Evolutionary conservation across 2,888 invertebrate genomes (phyloP).

Genomic region (Machimus rusticus): DNA sequence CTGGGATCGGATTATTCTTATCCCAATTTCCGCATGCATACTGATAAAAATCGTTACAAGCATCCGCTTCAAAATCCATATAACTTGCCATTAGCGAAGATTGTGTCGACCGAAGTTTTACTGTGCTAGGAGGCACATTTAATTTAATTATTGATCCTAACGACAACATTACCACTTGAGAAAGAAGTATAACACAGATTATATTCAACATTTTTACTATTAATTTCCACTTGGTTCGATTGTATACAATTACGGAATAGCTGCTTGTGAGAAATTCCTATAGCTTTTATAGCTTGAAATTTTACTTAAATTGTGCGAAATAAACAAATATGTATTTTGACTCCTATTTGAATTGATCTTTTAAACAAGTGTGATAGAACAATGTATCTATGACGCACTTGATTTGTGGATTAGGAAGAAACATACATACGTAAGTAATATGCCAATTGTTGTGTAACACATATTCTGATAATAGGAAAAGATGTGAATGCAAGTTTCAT

Average conservation of each 20-base stretch:
- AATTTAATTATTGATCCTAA: not conserved
- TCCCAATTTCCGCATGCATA: conserved; percentile 1
- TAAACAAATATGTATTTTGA: not conserved
- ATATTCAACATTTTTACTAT: not conserved
- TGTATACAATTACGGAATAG: not conserved
- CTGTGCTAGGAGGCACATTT: not conserved
- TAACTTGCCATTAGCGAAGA: not conserved
- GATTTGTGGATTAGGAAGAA: not conserved
- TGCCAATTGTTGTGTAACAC: no score
- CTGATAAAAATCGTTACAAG: conserved; percentile 6
- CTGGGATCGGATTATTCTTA: not conserved
- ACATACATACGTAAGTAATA: no score
- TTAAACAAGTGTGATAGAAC: not conserved
- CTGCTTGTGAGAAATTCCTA: not conserved
- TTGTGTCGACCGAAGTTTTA: not conserved
- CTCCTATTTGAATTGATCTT: not conserved
- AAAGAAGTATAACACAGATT: not conserved
- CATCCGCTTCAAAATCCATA: not conserved
- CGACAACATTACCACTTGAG: not conserved
- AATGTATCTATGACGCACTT: not conserved
- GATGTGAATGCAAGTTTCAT: no score
- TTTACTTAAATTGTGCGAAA: not conserved
- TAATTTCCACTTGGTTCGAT: not conserved
- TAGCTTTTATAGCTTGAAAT: not conserved
- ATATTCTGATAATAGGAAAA: no score